Percentiles rank a stretch among this genome's conserved stretches.
Evolutionary conservation across 1,140 invertebrate species (phyloP).

Genomic region (Drosophila biarmipes): DNA sequence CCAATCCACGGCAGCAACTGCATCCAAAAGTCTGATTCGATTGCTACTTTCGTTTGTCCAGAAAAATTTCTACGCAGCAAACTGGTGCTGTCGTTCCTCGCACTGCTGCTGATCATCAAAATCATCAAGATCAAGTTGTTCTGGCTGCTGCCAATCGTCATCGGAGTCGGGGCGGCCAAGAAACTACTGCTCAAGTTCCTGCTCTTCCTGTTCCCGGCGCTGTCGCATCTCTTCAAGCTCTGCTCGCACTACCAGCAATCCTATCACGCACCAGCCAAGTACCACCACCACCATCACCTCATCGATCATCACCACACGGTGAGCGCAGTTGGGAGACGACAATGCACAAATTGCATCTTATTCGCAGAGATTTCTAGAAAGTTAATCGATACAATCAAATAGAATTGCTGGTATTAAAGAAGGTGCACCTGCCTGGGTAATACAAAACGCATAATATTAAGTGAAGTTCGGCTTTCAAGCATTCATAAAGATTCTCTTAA

Average conservation of each 20-base stretch:
- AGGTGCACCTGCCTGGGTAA: not conserved
- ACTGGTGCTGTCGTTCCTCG: slow-evolving; percentile 89
- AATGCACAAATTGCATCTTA: slow-evolving; percentile 22
- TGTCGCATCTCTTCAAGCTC: slow-evolving; percentile 92
- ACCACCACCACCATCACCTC: slow-evolving; percentile 92
- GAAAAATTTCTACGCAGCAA: slow-evolving; percentile 91
- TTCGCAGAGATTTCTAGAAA: slow-evolving; percentile 4
- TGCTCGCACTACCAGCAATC: slow-evolving; percentile 92
- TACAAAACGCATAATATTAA: too few relatives aligned
- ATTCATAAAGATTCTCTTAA: too few relatives aligned
- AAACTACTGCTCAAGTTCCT: slow-evolving; percentile 92
- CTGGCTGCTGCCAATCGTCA: slow-evolving; percentile 89
- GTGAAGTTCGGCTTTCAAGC: too few relatives aligned
- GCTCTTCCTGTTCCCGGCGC: slow-evolving; percentile 91
- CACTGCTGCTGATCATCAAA: slow-evolving; percentile 91
- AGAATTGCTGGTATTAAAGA: not conserved
- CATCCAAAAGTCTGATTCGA: slow-evolving; percentile 41
- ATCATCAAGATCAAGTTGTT: slow-evolving; percentile 91
- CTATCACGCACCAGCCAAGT: slow-evolving; percentile 90
- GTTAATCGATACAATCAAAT: not conserved
- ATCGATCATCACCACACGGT: slow-evolving; percentile 88
- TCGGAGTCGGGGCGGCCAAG: slow-evolving; percentile 92
- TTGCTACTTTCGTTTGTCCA: slow-evolving; percentile 84
- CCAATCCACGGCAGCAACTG: slow-evolving; percentile 9
- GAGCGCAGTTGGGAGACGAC: slow-evolving; percentile 44